Evolutionary conservation across 30 jellyfish, hydroid and myxozoan genomes (phyloP), one percentile per base, ranked within the genome.

Genomic region (Pelagia noctiluca): DNA sequence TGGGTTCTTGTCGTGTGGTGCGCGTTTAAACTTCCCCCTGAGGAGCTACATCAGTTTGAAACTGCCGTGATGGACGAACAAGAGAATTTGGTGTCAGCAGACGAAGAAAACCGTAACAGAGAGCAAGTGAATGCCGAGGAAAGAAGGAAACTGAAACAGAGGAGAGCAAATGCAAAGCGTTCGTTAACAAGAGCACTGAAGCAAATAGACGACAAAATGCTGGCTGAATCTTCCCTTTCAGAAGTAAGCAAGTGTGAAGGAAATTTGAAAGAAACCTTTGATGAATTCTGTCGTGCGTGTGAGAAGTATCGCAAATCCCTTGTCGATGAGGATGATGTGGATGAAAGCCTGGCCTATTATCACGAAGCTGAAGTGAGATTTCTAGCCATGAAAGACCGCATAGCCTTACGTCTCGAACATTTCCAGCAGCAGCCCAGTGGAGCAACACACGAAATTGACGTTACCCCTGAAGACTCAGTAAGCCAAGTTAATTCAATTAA

Each of bases 331-430:
- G 76, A 63, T 33, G 76, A 63, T 33, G 24, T 63, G 48, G 76
- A 63, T 33, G 76, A 63, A 63, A 16, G 48, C 49, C 28, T 63
- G 42, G 76, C 76, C 22, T 63, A 63, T 63, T 63, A 21, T 63
- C 76, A 63, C 46, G 76, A 28, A 33, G 76, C 76, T 10, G 76
- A 22, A 63, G 76, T 63, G 33, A 28, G 76, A 63, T 63, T 63
- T 63, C 28, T 63, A 22, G 28, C 49, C 76, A 63, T 63, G 76
- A 63, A 63, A 63, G 76, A 63, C 10, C 76, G 76, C 57, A 42
- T 42, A 42, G 16, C 57, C 57, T 42, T 42, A 42, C 57, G 57
- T 42, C 16, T 5, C 16, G 57, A 42, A 42, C 16, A 42, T 42
- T 42, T 5, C 57, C n/a, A n/a, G n/a, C n/a, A n/a, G n/a, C 57